Base-by-base conservation (phyloP, 92 coral and sea anemone genomes). In the Porites cylindrica region DNA sequence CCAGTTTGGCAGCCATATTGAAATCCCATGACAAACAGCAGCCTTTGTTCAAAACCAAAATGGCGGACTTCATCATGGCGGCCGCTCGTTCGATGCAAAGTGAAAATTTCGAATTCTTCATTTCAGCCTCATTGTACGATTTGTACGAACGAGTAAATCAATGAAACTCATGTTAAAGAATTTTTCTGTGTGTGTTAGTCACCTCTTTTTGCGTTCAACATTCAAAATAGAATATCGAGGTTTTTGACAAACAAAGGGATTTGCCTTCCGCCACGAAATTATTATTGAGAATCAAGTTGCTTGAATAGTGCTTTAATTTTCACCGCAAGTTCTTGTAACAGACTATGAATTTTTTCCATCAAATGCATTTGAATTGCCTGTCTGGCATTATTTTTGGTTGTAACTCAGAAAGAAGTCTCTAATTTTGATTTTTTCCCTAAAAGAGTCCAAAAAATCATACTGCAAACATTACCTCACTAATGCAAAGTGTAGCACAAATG, bases 1-100 rank as follows among this genome's bases (percentile, higher is more conserved):
- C 91, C 91, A 85, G 91, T 93, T 93, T 91, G 99, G 98, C 99
- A 94, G 99, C 99, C 99, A 97, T 97, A 72, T 97, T 97, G 98
- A 91, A 93, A 95, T 95, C 98, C 91, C 91, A 88, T 90, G 79
- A 85, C 94, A 95, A 94, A 96, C 97, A 88, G 91, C 96, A 92
- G 94, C 93, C 92, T 92, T 92, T 94, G 97, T 92, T 93, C 91
- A 82, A 90, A 95, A 91, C 94, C 98, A 95, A 93, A 89, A 97
- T 97, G 99, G 99, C 99, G 99, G 99, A 93, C 81, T 84, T 82
- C 94, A 90, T 90, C 95, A 95, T 94, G 96, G 96, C 96, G 91
- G 96, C 94, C 96, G 85, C 82, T 59, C 75, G 67, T 82, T 86
- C 83, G 79, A 82, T 77, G 85, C 79, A 16, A 84, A 84, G 81